Percentiles rank a stretch among this genome's conserved stretches.
Conservation (phyloP, 2,113 vertebrate genomes). For the Bothrops jararaca region DNA sequence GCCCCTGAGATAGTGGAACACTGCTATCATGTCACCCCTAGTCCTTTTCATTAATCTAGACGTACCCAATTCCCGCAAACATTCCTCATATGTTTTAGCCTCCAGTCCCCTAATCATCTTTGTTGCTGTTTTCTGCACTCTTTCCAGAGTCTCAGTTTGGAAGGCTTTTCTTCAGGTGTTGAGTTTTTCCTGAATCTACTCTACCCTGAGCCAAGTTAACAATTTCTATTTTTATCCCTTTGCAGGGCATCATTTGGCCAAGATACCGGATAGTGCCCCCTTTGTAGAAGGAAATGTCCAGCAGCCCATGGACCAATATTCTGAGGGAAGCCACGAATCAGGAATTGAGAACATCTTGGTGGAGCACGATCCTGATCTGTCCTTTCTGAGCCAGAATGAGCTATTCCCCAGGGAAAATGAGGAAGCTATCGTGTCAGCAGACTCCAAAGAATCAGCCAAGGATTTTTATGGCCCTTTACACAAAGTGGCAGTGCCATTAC, state of each 20-base stretch:
- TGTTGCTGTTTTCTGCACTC: neutral
- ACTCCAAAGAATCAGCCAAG: neutral
- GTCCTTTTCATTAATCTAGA: too few relatives aligned
- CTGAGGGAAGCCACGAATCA: neutral
- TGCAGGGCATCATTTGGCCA: rapidly evolving
- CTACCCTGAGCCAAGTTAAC: too few relatives aligned
- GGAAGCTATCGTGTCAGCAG: neutral
- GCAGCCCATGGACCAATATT: neutral
- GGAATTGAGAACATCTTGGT: slow-evolving; percentile 39
- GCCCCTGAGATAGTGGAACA: neutral
- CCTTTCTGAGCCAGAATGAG: slow-evolving; percentile 7
- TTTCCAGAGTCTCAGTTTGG: neutral
- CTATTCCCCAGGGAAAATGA: neutral
- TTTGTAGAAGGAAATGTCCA: neutral
- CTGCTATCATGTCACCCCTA: neutral
- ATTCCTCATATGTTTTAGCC: neutral
- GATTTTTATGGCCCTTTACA: neutral
- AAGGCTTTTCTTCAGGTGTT: neutral
- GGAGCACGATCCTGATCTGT: slow-evolving; percentile 30
- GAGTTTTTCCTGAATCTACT: rapidly evolving
- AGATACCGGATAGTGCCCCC: rapidly evolving
- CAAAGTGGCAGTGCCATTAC: rapidly evolving
- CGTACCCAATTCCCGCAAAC: neutral
- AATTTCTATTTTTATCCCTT: neutral
- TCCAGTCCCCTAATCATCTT: neutral